These are phyloP conservation scores for Syritta pipiens DNA, from an alignment of 2,888 invertebrate species.

Conservation along the genomic window DNA sequence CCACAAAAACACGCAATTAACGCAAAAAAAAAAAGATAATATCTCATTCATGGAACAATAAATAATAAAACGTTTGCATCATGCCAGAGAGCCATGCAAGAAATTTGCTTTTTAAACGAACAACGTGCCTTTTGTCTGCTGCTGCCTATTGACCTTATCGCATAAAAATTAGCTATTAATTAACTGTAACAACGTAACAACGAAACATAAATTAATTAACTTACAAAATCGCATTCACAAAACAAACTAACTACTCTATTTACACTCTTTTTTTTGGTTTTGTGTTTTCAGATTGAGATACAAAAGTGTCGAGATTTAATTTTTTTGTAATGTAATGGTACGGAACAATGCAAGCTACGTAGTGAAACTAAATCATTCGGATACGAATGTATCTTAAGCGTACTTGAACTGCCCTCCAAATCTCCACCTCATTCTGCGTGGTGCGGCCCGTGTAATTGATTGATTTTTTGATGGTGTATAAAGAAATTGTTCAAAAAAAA, in stretches of 20 bases:
- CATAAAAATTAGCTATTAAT: slow-evolving; percentile 31
- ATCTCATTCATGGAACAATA: slow-evolving; percentile 41
- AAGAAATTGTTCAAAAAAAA: slow-evolving; percentile 5
- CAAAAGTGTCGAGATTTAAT: slow-evolving; percentile 18
- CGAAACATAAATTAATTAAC: slow-evolving; percentile 33
- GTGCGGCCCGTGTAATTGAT: slow-evolving; percentile 46
- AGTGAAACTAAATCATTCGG: slow-evolving; percentile 25
- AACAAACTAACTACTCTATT: neutral
- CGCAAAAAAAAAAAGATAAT: slow-evolving; percentile 14
- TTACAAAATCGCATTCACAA: slow-evolving; percentile 42
- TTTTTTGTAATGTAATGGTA: no score
- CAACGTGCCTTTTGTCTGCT: slow-evolving; percentile 40
- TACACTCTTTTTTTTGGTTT: neutral
- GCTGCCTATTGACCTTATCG: slow-evolving; percentile 40
- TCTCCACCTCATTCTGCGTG: slow-evolving; percentile 82
- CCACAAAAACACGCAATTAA: slow-evolving; percentile 45
- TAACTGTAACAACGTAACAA: slow-evolving; percentile 43
- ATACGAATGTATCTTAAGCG: slow-evolving; percentile 76
- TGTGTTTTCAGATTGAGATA: no score
- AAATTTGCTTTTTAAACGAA: slow-evolving; percentile 31
- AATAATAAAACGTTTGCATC: slow-evolving; percentile 36
- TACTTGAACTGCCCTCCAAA: slow-evolving; percentile 90
- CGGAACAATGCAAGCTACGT: slow-evolving; percentile 11
- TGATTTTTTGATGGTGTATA: slow-evolving; percentile 30
- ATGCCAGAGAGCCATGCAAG: slow-evolving; percentile 62